Conservation (phyloP, 1,140 invertebrate genomes). For the Pseudomyrmex flavicornis region DNA sequence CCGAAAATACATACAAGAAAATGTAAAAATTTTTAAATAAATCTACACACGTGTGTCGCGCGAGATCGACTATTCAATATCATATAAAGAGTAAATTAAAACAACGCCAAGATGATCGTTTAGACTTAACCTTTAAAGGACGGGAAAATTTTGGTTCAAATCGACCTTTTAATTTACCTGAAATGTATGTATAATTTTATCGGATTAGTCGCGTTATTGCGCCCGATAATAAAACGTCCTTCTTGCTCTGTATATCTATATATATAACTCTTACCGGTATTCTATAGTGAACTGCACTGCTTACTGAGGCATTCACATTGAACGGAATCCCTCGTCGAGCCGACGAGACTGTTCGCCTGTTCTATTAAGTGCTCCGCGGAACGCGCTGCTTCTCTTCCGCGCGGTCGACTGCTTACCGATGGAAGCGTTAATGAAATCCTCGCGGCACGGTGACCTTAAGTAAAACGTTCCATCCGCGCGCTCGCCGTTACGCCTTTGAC, state of each 20-base stretch:
- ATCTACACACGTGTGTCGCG: neutral
- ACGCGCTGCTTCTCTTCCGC: slow-evolving; percentile 4
- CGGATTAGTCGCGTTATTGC: no score
- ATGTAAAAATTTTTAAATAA: neutral
- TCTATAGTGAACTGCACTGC: neutral
- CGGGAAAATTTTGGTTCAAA: no score
- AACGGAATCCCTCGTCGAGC: slow-evolving; percentile 10
- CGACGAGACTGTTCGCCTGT: slow-evolving; percentile 34
- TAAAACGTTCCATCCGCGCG: slow-evolving; percentile 23
- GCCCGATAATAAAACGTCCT: no score
- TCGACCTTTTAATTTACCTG: no score
- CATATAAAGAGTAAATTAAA: neutral
- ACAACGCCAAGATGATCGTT: neutral
- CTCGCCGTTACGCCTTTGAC: slow-evolving; percentile 46
- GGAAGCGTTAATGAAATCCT: slow-evolving; percentile 51
- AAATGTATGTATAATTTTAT: no score
- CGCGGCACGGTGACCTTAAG: slow-evolving; percentile 51
- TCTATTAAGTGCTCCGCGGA: slow-evolving; percentile 24
- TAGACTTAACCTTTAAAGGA: no score
- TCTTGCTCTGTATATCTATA: neutral
- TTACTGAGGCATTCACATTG: slow-evolving; percentile 14
- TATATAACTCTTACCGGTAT: neutral
- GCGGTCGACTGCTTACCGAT: slow-evolving; percentile 13
- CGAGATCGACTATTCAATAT: neutral
- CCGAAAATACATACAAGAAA: neutral